Conservation (phyloP, 2,113 vertebrate genomes). For the Leucosticte australis region DNA sequence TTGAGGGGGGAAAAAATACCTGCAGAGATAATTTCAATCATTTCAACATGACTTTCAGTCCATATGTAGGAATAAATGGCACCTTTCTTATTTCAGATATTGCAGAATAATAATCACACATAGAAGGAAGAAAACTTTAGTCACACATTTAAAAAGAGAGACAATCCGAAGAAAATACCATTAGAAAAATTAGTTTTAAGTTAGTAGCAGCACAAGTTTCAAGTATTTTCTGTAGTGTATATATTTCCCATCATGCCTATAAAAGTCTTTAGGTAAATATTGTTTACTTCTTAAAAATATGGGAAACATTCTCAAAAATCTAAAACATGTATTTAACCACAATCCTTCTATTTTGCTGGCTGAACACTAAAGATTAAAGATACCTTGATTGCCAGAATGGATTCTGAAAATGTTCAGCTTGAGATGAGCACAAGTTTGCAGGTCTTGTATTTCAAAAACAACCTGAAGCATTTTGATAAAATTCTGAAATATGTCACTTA, state of each 20-base stretch:
- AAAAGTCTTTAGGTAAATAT: not conserved
- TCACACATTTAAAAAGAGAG: not conserved
- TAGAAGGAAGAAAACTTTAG: not conserved
- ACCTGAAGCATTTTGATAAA: not conserved
- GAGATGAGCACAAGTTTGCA: not conserved
- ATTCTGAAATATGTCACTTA: not conserved
- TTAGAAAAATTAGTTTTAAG: not conserved
- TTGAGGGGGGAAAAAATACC: rapidly evolving
- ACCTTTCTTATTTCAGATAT: not conserved
- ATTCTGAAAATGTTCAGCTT: not conserved
- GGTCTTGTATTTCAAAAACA: not conserved
- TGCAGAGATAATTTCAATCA: not conserved
- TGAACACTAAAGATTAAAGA: not conserved
- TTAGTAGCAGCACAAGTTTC: not conserved
- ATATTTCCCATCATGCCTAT: not conserved
- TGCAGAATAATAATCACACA: not conserved
- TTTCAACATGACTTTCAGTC: not conserved
- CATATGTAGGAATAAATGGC: not conserved
- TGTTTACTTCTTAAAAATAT: not conserved
- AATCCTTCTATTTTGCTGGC: not conserved
- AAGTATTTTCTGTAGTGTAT: not conserved
- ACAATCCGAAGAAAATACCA: not conserved
- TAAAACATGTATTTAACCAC: not conserved
- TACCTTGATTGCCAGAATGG: not conserved
- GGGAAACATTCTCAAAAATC: not conserved